Conservation (phyloP, 2,888 invertebrate genomes). For the Proisotoma minuta region DNA sequence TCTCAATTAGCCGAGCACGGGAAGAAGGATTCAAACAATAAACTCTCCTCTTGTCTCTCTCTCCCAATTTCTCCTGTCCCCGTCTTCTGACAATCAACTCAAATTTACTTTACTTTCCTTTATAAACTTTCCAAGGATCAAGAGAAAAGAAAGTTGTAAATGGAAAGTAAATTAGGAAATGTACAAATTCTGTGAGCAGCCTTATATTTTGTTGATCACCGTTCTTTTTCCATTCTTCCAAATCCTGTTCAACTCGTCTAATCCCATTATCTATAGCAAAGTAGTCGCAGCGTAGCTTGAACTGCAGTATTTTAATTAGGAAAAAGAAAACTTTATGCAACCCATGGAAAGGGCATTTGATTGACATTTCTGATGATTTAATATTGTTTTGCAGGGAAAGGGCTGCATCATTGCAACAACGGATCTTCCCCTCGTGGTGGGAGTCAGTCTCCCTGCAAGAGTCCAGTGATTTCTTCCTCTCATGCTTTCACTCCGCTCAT, state of each 20-base stretch:
- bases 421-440: conserved; percentile 45
- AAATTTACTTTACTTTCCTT: too few species aligned
- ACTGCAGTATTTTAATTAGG: neutral
- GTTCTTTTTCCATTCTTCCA: neutral
- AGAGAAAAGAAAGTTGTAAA: too few species aligned
- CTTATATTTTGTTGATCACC: neutral
- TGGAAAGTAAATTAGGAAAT: too few species aligned
- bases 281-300: neutral
- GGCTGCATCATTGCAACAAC: conserved; percentile 45
- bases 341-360: neutral
- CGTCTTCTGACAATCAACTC: too few species aligned
- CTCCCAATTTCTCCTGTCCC: too few species aligned
- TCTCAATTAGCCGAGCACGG: too few species aligned
- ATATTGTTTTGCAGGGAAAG: conserved; percentile 38
- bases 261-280: neutral
- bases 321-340: neutral
- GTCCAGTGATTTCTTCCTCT: conserved; percentile 47
- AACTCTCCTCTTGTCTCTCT: too few species aligned
- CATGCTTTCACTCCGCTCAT: conserved; percentile 48
- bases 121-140: too few species aligned
- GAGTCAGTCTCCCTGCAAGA: conserved; percentile 47
- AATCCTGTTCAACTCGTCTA: neutral
- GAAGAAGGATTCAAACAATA: too few species aligned
- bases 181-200: neutral
- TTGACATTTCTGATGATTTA: neutral